Evolutionary conservation across 2,888 invertebrate species (phyloP).

Genomic region (Nipponacmea schrenckii): DNA sequence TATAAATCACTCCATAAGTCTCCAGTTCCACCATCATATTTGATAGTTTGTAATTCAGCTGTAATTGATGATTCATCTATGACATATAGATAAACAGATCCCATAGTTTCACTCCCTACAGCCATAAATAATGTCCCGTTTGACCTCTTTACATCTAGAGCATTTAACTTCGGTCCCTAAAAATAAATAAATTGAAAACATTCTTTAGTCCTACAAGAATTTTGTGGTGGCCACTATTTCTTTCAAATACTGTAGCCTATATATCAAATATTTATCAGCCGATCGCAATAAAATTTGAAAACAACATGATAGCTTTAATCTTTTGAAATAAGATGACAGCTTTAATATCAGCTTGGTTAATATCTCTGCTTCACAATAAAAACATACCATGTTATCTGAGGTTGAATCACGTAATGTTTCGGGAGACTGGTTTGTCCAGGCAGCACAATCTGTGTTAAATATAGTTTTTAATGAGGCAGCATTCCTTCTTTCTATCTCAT

Average conservation of each 20-base stretch:
- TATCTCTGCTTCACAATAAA: too few species aligned
- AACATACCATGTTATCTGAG: conserved; percentile 37
- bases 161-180: conserved; percentile 41
- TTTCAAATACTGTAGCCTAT: too few species aligned
- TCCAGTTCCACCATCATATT: conserved; percentile 32
- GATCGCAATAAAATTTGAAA: too few species aligned
- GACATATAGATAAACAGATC: conserved; percentile 39
- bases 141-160: conserved; percentile 36
- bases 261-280: too few species aligned
- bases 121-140: conserved; percentile 35
- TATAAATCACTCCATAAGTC: conserved; percentile 41
- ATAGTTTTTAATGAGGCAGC: conserved; percentile 30
- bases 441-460: conserved; percentile 40
- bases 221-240: too few species aligned
- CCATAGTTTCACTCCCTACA: conserved; percentile 40
- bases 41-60: conserved; percentile 34
- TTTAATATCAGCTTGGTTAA: too few species aligned
- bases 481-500: conserved; percentile 39
- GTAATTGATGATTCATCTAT: conserved; percentile 30
- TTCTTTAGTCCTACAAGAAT: neutral
- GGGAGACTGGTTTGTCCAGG: conserved; percentile 31
- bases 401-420: conserved; percentile 36
- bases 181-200: neutral
- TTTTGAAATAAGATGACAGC: too few species aligned
- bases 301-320: too few species aligned